These are phyloP conservation scores for Alfaro cultratus DNA, from an alignment of 2,797 vertebrate species.

Conservation along the genomic window DNA sequence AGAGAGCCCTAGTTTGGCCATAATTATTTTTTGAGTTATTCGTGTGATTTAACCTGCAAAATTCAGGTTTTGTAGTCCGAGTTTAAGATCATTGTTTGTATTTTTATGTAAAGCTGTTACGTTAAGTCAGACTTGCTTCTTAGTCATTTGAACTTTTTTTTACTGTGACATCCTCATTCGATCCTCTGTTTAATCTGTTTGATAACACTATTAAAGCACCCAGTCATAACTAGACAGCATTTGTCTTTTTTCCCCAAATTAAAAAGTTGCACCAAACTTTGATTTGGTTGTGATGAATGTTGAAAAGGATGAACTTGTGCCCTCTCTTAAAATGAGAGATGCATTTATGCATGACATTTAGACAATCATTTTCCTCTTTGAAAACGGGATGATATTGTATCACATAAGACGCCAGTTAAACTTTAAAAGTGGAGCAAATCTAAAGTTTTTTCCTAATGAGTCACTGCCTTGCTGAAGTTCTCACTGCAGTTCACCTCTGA, in stretches of 20 bases:
- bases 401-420: background rate
- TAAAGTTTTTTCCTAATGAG: background rate
- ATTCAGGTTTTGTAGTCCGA: background rate
- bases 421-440: background rate
- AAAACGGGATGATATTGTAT: background rate
- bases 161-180: background rate
- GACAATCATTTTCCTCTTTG: background rate
- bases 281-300: background rate
- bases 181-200: slow-evolving; percentile 3
- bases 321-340: background rate
- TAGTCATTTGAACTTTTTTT: background rate
- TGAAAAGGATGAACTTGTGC: background rate
- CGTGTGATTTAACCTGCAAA: background rate
- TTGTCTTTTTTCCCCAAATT: background rate
- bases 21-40: background rate
- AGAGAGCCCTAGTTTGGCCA: background rate
- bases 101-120: background rate
- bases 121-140: background rate
- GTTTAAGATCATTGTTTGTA: background rate
- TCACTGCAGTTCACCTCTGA: background rate
- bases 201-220: background rate
- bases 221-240: background rate
- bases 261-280: background rate
- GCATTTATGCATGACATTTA: background rate
- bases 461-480: background rate